These are phyloP conservation scores for Drosophila recens DNA, from an alignment of 2,888 invertebrate species.

Conservation along the genomic window DNA sequence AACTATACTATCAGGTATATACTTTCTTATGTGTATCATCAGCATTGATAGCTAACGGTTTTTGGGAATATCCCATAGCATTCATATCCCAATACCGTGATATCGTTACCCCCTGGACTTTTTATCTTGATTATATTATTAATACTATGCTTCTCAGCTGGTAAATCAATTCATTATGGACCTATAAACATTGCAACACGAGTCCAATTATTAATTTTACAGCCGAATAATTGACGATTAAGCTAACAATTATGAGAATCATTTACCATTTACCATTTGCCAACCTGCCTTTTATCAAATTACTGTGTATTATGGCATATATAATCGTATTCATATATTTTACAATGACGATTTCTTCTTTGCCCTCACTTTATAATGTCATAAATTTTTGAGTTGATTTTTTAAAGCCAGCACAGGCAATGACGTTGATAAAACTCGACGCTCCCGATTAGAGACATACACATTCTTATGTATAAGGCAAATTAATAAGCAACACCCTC, in stretches of 20 bases:
- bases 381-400: slow-evolving; percentile 70
- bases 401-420: slow-evolving; percentile 44
- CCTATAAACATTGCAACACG: slow-evolving; percentile 31
- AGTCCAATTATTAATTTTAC: slow-evolving; percentile 29
- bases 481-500: slow-evolving; percentile 19
- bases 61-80: slow-evolving; percentile 14
- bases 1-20: slow-evolving; percentile 4
- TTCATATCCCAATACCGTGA: slow-evolving; percentile 16
- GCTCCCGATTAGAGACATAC: slow-evolving; percentile 40
- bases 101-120: slow-evolving; percentile 11
- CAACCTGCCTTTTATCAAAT: slow-evolving; percentile 46
- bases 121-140: slow-evolving; percentile 12
- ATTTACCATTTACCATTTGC: slow-evolving; percentile 39
- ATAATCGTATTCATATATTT: slow-evolving; percentile 44
- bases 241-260: slow-evolving; percentile 55
- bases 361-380: slow-evolving; percentile 32
- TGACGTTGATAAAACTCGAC: slow-evolving; percentile 54
- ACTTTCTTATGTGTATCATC: slow-evolving; percentile 10
- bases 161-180: slow-evolving; percentile 51
- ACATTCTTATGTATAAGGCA: neutral
- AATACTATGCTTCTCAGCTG: slow-evolving; percentile 3
- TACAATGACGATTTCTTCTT: slow-evolving; percentile 46
- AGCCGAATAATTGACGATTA: slow-evolving; percentile 62
- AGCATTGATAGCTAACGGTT: slow-evolving; percentile 27
- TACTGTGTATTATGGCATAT: slow-evolving; percentile 22